A percentile compares a stretch with the other conserved stretches of the same genome.
Conservation (phyloP, 2,888 invertebrate genomes). For the Synanthedon myopaeformis region DNA sequence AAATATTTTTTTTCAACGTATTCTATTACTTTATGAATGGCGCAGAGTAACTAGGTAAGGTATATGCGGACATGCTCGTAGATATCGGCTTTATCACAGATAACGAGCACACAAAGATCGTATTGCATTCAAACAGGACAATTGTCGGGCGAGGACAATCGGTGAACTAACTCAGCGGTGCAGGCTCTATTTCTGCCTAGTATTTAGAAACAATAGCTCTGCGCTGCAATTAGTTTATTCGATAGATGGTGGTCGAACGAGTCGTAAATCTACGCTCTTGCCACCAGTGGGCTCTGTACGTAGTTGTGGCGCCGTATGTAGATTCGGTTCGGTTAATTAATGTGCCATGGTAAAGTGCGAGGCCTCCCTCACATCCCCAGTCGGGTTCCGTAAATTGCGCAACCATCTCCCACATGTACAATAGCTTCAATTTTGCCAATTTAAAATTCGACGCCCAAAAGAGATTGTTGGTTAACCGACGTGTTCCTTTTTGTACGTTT, state of each 20-base stretch:
- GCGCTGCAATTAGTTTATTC: slow-evolving; percentile 66
- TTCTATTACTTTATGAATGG: too few species aligned
- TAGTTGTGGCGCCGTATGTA: slow-evolving; percentile 62
- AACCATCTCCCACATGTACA: slow-evolving; percentile 55
- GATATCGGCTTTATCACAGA: slow-evolving; percentile 12
- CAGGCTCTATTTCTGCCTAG: slow-evolving; percentile 48
- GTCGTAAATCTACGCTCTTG: slow-evolving; percentile 65
- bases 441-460: slow-evolving; percentile 42
- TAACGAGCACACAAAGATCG: slow-evolving; percentile 12
- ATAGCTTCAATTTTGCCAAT: slow-evolving; percentile 49
- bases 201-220: slow-evolving; percentile 66
- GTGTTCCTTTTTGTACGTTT: slow-evolving; percentile 6
- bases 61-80: not conserved
- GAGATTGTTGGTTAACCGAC: slow-evolving; percentile 14
- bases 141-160: slow-evolving; percentile 39
- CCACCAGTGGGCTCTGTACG: slow-evolving; percentile 56
- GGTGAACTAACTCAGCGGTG: slow-evolving; percentile 24
- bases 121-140: slow-evolving; percentile 30
- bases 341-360: slow-evolving; percentile 63
- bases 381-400: slow-evolving; percentile 59
- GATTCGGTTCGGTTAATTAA: slow-evolving; percentile 65
- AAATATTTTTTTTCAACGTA: too few species aligned
- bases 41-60: too few species aligned
- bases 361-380: slow-evolving; percentile 46
- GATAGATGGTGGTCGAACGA: slow-evolving; percentile 65